Base-by-base conservation (phyloP, 2,888 invertebrate genomes). In the Pyrocoelia pectoralis region DNA sequence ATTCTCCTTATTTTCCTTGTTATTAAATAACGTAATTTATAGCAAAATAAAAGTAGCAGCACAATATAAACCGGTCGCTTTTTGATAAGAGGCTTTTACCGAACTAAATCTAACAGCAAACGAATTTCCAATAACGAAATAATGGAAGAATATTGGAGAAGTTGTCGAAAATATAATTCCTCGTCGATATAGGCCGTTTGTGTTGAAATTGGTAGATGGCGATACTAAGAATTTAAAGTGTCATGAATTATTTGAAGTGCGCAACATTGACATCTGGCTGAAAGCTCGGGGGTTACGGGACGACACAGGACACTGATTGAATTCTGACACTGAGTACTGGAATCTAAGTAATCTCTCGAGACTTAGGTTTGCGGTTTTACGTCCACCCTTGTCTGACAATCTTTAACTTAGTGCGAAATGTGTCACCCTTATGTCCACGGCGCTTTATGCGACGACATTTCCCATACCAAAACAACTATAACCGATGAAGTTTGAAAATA, bases 271-370 rank as follows among this genome's bases (percentile, higher is more conserved):
- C 64, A 60, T 64, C 40, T 64, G 60, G 50, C 51, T 56, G 56
- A 64, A 56, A 56, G 52, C 52, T 48, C 56, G 10, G 51, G 56
- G 52, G 57, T 56, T 52, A 50, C 46, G 55, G n/a, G 58, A 40
- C 59, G 56, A 33, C 55, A 51, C 50, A 46, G 49, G 59, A 52
- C 59, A 53, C 72, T 74, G 75, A 76, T 76, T 76, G 76, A 76
- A 76, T 75, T 72, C 74, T 74, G 75, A 76, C 75, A 74, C 72
- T 68, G 72, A 68, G 72, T 70, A 71, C 61, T 68, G 74, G 74
- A 74, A 74, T 74, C 73, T 74, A 73, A 74, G 74, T 73, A 74
- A 76, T 75, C 75, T 70, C 72, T 15, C 19, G 71, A 68, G 74
- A 72, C 68, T 65, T 65, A 70, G 67, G 68, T 68, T 66, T 68